Evolutionary conservation across 1,140 invertebrate species (phyloP).

Genomic region (Eubasilissa regina): DNA sequence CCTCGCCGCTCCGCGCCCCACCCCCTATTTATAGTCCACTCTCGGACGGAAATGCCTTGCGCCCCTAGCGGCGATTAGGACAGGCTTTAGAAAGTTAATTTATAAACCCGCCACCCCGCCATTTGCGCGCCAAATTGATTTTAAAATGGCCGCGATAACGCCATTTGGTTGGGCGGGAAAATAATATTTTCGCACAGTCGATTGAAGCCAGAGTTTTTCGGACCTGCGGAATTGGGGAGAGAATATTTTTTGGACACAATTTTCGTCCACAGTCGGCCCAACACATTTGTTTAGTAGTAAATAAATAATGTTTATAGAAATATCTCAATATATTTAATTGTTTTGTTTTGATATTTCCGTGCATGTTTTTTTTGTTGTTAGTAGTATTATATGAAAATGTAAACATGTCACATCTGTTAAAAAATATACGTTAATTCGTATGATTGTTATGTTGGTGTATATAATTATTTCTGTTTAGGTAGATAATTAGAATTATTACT

Average conservation of each 20-base stretch:
- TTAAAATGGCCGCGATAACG: conserved; percentile 50
- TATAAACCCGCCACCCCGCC: conserved; percentile 35
- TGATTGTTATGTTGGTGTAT: too few species aligned
- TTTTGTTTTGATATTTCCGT: too few species aligned
- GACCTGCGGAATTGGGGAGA: not conserved
- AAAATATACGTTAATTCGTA: too few species aligned
- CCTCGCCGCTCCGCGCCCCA: not conserved
- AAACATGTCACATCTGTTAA: too few species aligned
- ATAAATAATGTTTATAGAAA: too few species aligned
- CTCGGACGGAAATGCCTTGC: conserved; percentile 12
- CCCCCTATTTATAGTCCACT: too few species aligned
- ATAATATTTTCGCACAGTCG: conserved; percentile 23
- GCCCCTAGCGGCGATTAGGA: conserved; percentile 35
- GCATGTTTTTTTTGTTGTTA: too few species aligned
- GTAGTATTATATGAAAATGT: too few species aligned
- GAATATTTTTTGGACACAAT: not conserved
- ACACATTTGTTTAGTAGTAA: not conserved
- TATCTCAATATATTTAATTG: too few species aligned
- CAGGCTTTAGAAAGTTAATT: conserved; percentile 48
- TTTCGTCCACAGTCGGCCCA: too few species aligned
- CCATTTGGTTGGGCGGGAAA: conserved; percentile 1
- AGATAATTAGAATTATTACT: too few species aligned
- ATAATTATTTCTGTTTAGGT: too few species aligned
- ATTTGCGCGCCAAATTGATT: conserved; percentile 48
- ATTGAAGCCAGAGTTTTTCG: conserved; percentile 4